phyloP scores from a whole-genome alignment of 2,888 invertebrate genomes.

The Helicoverpa assulta region DNA sequence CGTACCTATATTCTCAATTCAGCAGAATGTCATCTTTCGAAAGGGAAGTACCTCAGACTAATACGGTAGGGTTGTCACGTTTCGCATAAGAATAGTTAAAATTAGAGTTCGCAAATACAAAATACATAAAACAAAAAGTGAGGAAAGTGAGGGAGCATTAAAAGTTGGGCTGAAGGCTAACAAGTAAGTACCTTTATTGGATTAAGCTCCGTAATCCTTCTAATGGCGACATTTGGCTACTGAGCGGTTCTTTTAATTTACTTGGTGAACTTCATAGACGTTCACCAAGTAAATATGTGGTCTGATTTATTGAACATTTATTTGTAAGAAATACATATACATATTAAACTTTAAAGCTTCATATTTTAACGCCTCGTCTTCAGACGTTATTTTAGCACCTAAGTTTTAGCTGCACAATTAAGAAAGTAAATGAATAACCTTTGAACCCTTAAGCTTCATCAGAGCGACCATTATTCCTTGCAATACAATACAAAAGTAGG shows the following conservation, averaged over 20 bases:
- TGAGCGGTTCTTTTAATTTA: neutral
- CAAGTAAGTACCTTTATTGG: conserved; percentile 59
- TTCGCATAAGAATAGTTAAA: conserved; percentile 72
- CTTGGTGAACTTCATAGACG: neutral
- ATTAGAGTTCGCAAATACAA: conserved; percentile 72
- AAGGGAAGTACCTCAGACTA: conserved; percentile 50
- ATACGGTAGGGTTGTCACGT: conserved; percentile 73
- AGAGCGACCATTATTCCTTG: too few species aligned
- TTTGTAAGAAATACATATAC: too few species aligned
- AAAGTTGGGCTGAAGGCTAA: conserved; percentile 58
- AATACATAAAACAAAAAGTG: conserved; percentile 72
- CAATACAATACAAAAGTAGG: too few species aligned
- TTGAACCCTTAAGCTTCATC: too few species aligned
- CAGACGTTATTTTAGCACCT: too few species aligned
- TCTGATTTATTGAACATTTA: neutral
- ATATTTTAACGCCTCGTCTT: too few species aligned
- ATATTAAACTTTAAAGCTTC: too few species aligned
- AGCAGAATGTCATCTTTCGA: conserved; percentile 13
- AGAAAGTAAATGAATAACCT: too few species aligned
- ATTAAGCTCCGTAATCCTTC: conserved; percentile 58
- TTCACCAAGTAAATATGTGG: too few species aligned
- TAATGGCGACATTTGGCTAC: conserved; percentile 22
- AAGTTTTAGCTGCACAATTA: too few species aligned
- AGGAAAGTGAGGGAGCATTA: conserved; percentile 64
- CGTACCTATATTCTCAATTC: conserved; percentile 22